These are phyloP conservation scores for Pelodiscus sinensis DNA, from an alignment of 2,113 vertebrate genomes.

Conservation along the genomic window DNA sequence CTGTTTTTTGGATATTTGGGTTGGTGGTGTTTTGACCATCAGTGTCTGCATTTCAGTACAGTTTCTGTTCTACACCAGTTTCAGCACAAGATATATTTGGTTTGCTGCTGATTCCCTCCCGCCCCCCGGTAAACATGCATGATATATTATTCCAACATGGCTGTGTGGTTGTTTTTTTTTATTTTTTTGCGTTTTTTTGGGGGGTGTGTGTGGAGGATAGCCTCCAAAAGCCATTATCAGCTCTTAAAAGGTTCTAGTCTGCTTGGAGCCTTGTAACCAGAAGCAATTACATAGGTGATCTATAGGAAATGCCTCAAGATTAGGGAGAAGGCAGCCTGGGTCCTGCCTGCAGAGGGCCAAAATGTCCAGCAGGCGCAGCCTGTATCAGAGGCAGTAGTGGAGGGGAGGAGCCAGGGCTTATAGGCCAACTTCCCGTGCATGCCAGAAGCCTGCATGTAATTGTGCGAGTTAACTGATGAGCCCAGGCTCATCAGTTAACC, in stretches of 20 bases:
- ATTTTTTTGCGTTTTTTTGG: background rate
- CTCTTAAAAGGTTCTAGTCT: background rate
- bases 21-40: background rate
- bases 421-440: no score
- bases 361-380: no score
- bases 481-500: no score
- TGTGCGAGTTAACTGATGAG: no score
- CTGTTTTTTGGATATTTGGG: background rate
- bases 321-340: background rate
- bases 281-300: background rate
- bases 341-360: no score
- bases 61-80: background rate
- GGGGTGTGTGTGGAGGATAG: no score
- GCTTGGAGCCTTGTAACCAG: background rate
- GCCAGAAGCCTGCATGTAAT: no score
- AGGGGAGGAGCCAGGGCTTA: no score
- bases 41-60: background rate
- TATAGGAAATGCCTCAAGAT: background rate
- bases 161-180: no score
- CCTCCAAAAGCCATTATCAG: background rate
- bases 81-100: background rate
- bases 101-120: no score
- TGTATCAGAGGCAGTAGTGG: no score
- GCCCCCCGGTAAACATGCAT: no score
- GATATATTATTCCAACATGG: background rate